Base-by-base conservation (phyloP, 2,113 vertebrate genomes). In the Prietella phreatophila region DNA sequence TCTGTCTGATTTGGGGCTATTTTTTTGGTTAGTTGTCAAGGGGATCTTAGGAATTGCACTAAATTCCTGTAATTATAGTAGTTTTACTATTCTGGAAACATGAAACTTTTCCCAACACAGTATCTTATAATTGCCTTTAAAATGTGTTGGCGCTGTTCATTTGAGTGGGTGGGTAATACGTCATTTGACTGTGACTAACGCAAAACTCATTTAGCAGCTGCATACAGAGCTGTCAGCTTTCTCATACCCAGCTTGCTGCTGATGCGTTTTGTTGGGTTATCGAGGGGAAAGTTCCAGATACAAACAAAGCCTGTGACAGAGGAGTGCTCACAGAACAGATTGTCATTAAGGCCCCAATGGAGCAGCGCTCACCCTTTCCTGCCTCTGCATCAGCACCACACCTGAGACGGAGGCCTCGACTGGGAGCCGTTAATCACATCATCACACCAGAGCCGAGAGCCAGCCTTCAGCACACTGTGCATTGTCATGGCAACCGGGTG, bases 401-500 rank as follows among this genome's bases (percentile, higher is more conserved):
- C 87, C 87, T 86, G 81, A 86, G 87, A 88, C 84, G 7, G 27
- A 76, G 79, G 81, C 75, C 75, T 84, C 82, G 15, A 60, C 86
- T 79, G 69, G 71, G 60, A 84, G 85, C 85, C 63, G 82, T 75
- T 87, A 90, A 88, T 90, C 83, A 86, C 75, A 50, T 75, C 63
- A 86, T 84, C 63, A 63, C 82, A 86, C 71, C 88, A 27, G 50
- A 33, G 84, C 84, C n/a, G 55, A 88, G 84, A 90, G 84, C 78
- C 30, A 86, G 89, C 85, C 84, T 71, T 69, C 73, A 88, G 87
- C 82, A 61, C 58, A 56, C 78, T 65, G 69, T 84, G 71, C 25
- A 89, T 89, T 78, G 89, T 89, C 89, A 89, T 90, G 89, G 87
- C 87, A 90, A 90, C 87, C 56, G 76, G 85, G 85, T 87, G 83